Conservation (phyloP, 1,140 invertebrate species). For the Drosophila tani region DNA sequence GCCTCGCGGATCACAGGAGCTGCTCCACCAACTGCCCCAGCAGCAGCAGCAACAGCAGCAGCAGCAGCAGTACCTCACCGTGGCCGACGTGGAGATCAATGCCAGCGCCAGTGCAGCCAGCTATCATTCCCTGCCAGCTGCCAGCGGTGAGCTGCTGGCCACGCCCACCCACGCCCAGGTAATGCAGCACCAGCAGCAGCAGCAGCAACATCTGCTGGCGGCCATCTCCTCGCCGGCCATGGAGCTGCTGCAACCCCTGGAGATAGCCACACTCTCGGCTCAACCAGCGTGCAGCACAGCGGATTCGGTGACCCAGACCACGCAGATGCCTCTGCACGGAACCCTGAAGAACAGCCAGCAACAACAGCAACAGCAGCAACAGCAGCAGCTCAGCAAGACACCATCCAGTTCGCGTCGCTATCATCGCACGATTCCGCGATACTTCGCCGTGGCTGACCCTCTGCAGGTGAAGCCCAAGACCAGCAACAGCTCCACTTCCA, state of each 20-base stretch:
- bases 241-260: constrained; percentile 63
- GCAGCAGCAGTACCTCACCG: constrained; percentile 76
- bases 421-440: constrained; percentile 84
- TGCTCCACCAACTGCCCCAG: constrained; percentile 64
- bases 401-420: constrained; percentile 80
- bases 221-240: constrained; percentile 54
- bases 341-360: constrained; percentile 52
- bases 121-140: constrained; percentile 70
- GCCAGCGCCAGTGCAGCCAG: constrained; percentile 66
- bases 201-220: constrained; percentile 58
- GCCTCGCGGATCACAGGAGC: constrained; percentile 66
- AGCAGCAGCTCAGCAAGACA: constrained; percentile 61
- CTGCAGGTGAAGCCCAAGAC: constrained; percentile 69
- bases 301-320: constrained; percentile 73
- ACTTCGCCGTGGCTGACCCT: constrained; percentile 80
- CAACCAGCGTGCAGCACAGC: constrained; percentile 42
- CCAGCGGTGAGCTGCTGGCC: constrained; percentile 53
- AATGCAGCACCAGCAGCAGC: constrained; percentile 44
- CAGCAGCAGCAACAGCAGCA: constrained; percentile 42
- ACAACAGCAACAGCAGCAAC: constrained; percentile 30
- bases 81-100: constrained; percentile 81
- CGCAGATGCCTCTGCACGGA: constrained; percentile 59
- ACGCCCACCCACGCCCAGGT: constrained; percentile 55
- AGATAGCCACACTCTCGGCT: constrained; percentile 66
- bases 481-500: constrained; percentile 39